Evolutionary conservation across 2,888 invertebrate species (phyloP), one percentile per base, ranked within the genome.

Genomic region (Hemithea aestivaria): DNA sequence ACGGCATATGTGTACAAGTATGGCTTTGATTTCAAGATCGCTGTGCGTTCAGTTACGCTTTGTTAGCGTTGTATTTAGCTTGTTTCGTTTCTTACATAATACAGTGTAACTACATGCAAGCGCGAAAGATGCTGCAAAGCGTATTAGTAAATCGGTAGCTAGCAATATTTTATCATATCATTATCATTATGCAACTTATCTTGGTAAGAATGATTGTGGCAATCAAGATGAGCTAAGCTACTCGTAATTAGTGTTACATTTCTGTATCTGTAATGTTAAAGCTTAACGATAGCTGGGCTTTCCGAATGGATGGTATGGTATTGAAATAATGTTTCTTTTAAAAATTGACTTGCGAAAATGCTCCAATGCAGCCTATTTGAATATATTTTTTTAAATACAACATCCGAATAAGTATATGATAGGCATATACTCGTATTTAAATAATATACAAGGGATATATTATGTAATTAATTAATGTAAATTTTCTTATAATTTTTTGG

Each of bases 11-110:
- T 58, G 62, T 61, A 64, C 69, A 65, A 62, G 60, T 51, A 64
- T 56, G 56, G 57, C 51, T 74, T 78, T 79, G 76, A 79, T 76
- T 74, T 73, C 72, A 73, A 71, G 59, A 64, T 66, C 62, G 55
- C 58, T 66, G 60, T 57, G 64, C 60, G 60, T 61, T 67, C 59
- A 53, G 69, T 51, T 61, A 66, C 55, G 67, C 62, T 65, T 69
- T 55, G 72, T 73, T 73, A 74, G 54, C 61, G 53, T 41, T 39
- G 41, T 45, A 52, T 16, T 16, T 5, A 16, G 16, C 5, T 16
- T 2, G 16, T 16, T 16, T 16, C 16, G 5, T 16, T 16, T 2
- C 16, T 16, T 16, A 16, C 16, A 16, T 16, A 16, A 16, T 5
- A 16, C 16, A 16, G 16, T 5, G 16, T 16, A 16, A 16, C 16